A percentile compares a stretch with the other conserved stretches of the same genome.
Evolutionary conservation across 1,140 invertebrate species (phyloP).

Genomic region (Drosophila albomicans): DNA sequence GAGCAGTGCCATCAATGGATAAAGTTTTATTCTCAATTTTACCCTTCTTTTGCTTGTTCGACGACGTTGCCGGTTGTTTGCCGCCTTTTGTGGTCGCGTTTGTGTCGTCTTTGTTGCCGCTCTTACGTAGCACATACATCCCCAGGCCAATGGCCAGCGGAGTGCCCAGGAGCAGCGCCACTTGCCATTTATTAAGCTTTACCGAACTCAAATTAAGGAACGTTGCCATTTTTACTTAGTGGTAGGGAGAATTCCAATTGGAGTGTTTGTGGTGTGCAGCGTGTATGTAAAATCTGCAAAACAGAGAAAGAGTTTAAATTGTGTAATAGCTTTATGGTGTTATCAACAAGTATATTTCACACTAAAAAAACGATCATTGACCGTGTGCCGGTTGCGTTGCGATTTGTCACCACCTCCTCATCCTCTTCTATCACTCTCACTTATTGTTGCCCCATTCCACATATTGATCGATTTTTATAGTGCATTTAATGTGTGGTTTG

Average conservation of each 20-base stretch:
- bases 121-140: slow-evolving; percentile 89
- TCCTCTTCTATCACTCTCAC: slow-evolving; percentile 6
- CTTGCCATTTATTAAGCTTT: slow-evolving; percentile 85
- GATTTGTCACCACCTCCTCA: slow-evolving; percentile 18
- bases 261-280: slow-evolving; percentile 11
- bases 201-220: slow-evolving; percentile 67
- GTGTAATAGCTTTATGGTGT: slow-evolving; percentile 64
- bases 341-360: slow-evolving; percentile 49
- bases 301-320: slow-evolving; percentile 47
- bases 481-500: neutral
- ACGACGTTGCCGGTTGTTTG: slow-evolving; percentile 41
- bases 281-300: slow-evolving; percentile 55
- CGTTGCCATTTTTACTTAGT: slow-evolving; percentile 57
- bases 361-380: slow-evolving; percentile 28
- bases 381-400: slow-evolving; percentile 34
- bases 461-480: slow-evolving; percentile 57
- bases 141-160: slow-evolving; percentile 92
- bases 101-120: slow-evolving; percentile 50
- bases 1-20: slow-evolving; percentile 85
- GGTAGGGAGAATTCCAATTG: neutral
- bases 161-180: slow-evolving; percentile 89
- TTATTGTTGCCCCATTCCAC: slow-evolving; percentile 27
- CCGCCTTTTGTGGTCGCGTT: neutral
- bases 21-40: slow-evolving; percentile 83
- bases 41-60: slow-evolving; percentile 36